A percentile compares a stretch with the other conserved stretches of the same genome.
Evolutionary conservation across 2,113 vertebrate species (phyloP).

Genomic region (Silurus meridionalis): DNA sequence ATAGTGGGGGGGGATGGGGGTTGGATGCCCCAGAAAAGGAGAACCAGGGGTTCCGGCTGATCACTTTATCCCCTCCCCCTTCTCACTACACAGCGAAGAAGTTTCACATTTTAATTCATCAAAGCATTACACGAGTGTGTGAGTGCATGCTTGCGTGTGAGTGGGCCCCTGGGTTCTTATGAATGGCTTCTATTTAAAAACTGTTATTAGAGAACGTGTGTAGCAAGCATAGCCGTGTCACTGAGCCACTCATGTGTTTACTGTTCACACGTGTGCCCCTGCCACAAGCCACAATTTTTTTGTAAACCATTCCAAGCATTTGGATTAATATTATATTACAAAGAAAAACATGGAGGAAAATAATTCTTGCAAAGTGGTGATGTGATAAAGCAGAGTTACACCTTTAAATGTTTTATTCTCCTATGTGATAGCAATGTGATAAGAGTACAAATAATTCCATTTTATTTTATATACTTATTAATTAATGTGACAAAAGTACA

Average conservation of each 20-base stretch:
- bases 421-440: not conserved
- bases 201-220: conserved; percentile 49
- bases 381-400: not conserved
- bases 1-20: conserved; percentile 64
- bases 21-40: not conserved
- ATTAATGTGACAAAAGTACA: not conserved
- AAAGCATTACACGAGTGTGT: not conserved
- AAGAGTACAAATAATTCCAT: not conserved
- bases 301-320: not conserved
- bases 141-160: not conserved
- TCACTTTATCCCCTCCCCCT: conserved; percentile 54
- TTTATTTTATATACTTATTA: not conserved
- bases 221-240: conserved; percentile 52
- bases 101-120: conserved; percentile 60
- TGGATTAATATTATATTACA: not conserved
- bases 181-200: conserved; percentile 58
- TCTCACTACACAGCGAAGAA: conserved; percentile 47
- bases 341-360: not conserved
- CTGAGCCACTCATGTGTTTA: conserved; percentile 42
- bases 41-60: conserved; percentile 47
- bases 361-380: too few species aligned
- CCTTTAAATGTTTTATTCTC: not conserved
- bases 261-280: conserved; percentile 44
- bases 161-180: conserved; percentile 62
- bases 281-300: conserved; percentile 11